Percentiles rank a stretch among this genome's conserved stretches.
These are phyloP conservation scores for Nycticebus coucang DNA, from an alignment of 2,113 vertebrate species.

Conservation along the genomic window DNA sequence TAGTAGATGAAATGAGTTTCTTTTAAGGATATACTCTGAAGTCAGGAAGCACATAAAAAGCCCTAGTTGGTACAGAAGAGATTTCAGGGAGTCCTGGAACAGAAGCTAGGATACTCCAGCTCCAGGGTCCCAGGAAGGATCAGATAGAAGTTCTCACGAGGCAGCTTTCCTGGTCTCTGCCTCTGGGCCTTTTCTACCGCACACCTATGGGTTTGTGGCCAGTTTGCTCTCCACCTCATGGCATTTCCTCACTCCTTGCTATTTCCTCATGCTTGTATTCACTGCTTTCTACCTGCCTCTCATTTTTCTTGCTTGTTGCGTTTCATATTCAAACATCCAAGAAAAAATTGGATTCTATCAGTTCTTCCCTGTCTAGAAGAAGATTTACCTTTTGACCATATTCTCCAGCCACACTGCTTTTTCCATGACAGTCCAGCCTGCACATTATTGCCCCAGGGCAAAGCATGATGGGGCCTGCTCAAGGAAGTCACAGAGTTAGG, in stretches of 20 bases:
- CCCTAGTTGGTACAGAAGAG: neutral
- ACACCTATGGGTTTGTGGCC: neutral
- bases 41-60: neutral
- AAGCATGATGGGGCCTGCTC: neutral
- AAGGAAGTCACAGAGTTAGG: neutral
- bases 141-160: neutral
- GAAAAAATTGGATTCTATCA: neutral
- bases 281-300: neutral
- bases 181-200: neutral
- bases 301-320: too few species aligned
- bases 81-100: neutral
- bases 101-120: neutral
- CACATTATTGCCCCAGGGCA: neutral
- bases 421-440: neutral
- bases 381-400: neutral
- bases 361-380: neutral
- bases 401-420: neutral
- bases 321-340: neutral
- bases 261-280: neutral
- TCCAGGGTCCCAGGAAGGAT: neutral
- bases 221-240: rapidly evolving
- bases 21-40: neutral
- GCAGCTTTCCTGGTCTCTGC: neutral
- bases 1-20: neutral
- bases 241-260: neutral